These are phyloP conservation scores for Serinus canaria DNA, from an alignment of 2,113 vertebrate genomes.

Conservation along the genomic window DNA sequence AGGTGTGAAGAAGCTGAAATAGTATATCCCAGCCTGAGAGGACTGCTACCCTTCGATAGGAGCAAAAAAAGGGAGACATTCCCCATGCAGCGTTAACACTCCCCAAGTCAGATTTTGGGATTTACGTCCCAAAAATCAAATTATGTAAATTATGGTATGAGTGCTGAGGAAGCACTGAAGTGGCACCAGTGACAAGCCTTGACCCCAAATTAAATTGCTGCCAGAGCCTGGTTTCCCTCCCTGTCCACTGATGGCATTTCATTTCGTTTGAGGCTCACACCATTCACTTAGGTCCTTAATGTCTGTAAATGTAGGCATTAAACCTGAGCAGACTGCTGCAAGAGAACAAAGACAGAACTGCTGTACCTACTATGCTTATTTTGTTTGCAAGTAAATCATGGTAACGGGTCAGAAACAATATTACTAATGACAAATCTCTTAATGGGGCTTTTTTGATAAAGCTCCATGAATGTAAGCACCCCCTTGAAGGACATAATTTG, in stretches of 20 bases:
- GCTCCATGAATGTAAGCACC: neutral
- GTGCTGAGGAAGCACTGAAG: neutral
- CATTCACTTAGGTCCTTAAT: neutral
- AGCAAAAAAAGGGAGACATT: neutral
- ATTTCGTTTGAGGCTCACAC: neutral
- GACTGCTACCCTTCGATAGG: neutral
- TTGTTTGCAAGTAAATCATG: neutral
- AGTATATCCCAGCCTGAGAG: neutral
- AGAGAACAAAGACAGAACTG: neutral
- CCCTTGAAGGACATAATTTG: neutral
- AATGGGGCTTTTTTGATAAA: neutral
- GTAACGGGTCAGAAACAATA: neutral
- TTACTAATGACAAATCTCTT: neutral
- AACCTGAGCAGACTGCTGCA: neutral
- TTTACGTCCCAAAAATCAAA: neutral
- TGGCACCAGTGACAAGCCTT: neutral
- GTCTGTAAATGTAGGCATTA: neutral
- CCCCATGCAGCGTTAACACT: accelerated
- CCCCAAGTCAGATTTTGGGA: neutral
- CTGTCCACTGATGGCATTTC: too few relatives aligned
- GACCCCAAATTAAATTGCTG: neutral
- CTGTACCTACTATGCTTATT: neutral
- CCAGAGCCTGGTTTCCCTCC: accelerated
- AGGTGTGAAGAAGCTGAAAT: neutral
- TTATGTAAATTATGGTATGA: accelerated